phyloP scores from a whole-genome alignment of 1,140 invertebrate species.

The Nautilus pompilius region DNA sequence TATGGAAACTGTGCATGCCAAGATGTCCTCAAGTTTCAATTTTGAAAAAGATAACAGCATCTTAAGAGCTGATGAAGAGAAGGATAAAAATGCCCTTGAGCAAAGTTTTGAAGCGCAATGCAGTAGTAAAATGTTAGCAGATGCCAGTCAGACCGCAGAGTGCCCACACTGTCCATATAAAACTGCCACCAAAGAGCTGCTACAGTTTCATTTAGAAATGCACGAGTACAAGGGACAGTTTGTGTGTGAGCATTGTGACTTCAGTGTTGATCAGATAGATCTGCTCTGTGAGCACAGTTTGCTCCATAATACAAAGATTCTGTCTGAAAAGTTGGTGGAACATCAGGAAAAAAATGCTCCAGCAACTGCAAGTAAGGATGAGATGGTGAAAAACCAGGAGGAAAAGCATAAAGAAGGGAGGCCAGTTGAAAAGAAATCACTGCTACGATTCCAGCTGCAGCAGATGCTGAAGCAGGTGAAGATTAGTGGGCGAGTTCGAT shows the following conservation, averaged over 20 bases:
- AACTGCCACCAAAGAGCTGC: slow-evolving; percentile 20
- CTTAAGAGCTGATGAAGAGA: not conserved
- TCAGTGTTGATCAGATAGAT: slow-evolving; percentile 27
- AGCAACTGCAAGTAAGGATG: slow-evolving; percentile 16
- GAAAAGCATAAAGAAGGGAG: slow-evolving; percentile 6
- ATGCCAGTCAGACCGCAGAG: slow-evolving; percentile 2
- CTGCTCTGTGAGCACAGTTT: slow-evolving; percentile 21
- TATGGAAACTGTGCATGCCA: slow-evolving; percentile 32
- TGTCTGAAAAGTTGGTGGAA: not conserved
- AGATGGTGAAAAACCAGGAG: slow-evolving; percentile 7
- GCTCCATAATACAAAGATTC: slow-evolving; percentile 1
- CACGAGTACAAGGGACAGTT: slow-evolving; percentile 30
- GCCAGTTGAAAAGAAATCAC: slow-evolving; percentile 8
- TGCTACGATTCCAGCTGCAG: slow-evolving; percentile 4
- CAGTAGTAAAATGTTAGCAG: slow-evolving; percentile 1
- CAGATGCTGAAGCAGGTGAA: slow-evolving; percentile 12
- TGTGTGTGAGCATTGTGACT: slow-evolving; percentile 37
- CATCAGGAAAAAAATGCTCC: not conserved
- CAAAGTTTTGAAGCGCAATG: not conserved
- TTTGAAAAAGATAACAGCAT: not conserved
- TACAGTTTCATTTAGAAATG: slow-evolving; percentile 25
- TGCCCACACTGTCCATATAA: slow-evolving; percentile 37
- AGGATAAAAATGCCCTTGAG: too few relatives aligned
- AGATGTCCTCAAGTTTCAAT: too few relatives aligned
- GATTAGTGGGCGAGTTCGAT: slow-evolving; percentile 22